phyloP scores from a whole-genome alignment of 2,797 vertebrate genomes.

The Chloroceryle amazona region DNA sequence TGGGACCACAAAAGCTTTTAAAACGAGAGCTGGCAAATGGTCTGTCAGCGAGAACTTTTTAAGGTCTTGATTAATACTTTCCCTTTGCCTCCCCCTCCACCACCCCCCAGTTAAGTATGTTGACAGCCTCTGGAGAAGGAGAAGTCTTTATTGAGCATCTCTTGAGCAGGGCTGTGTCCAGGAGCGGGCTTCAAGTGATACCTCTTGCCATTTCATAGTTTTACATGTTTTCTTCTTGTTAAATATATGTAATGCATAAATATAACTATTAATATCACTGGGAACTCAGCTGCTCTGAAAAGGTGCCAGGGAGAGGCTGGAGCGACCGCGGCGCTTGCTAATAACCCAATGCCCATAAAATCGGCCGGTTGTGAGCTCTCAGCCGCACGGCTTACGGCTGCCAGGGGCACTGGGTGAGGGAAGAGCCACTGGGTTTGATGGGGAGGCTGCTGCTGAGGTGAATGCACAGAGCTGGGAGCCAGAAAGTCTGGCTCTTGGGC shows the following conservation, averaged over 20 bases:
- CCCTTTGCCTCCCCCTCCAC: not conserved
- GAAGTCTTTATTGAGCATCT: conserved; percentile 20
- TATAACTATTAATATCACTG: conserved; percentile 55
- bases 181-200: conserved; percentile 1
- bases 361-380: not conserved
- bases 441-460: not conserved
- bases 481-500: conserved; percentile 23
- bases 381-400: not conserved
- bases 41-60: conserved; percentile 54
- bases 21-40: conserved; percentile 55
- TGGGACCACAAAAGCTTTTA: conserved; percentile 71
- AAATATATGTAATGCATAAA: not conserved
- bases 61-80: conserved; percentile 59
- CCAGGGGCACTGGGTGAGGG: not conserved
- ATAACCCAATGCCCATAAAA: conserved; percentile 23
- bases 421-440: conserved; percentile 6
- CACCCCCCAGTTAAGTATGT: not conserved
- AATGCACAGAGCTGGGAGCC: not conserved
- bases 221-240: conserved; percentile 44
- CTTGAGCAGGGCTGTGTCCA: not conserved
- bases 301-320: conserved; percentile 64
- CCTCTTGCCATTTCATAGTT: conserved; percentile 50
- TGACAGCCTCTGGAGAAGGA: conserved; percentile 29
- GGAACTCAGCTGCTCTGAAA: conserved; percentile 35
- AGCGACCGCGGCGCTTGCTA: not conserved